Percentiles rank a stretch among this genome's conserved stretches.
Conservation (phyloP, 1,140 invertebrate genomes). For the Helicoverpa zea region DNA sequence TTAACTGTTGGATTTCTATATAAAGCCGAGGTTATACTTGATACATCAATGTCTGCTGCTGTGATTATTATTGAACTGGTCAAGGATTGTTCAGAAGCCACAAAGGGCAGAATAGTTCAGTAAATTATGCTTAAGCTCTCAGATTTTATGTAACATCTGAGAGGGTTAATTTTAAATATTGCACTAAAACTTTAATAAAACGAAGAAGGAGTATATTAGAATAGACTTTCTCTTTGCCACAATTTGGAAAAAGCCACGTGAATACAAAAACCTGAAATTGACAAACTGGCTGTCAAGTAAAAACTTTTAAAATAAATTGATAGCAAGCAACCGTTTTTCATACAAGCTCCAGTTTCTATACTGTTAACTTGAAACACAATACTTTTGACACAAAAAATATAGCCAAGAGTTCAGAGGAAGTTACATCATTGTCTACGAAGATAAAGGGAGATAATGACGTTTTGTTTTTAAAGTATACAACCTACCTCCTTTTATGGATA, state of each 20-base stretch:
- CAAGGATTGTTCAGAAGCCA: slow-evolving; percentile 24
- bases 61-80: background rate
- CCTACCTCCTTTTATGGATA: slow-evolving; percentile 11
- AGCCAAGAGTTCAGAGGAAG: slow-evolving; percentile 15
- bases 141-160: no score
- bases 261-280: background rate
- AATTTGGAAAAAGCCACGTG: no score
- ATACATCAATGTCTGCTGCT: background rate
- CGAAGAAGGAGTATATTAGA: no score
- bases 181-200: no score
- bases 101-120: slow-evolving; percentile 7
- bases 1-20: slow-evolving; percentile 1
- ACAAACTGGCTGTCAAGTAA: background rate
- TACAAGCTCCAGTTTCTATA: slow-evolving; percentile 8
- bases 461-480: slow-evolving; percentile 7
- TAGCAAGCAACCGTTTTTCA: background rate
- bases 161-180: no score
- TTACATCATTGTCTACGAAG: slow-evolving; percentile 34
- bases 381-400: slow-evolving; percentile 26
- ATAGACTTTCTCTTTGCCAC: no score
- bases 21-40: background rate
- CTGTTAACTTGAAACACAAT: slow-evolving; percentile 24
- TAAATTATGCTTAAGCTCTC: no score
- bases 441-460: slow-evolving; percentile 7
- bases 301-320: slow-evolving; percentile 10